Percentiles rank a stretch among this genome's conserved stretches.
These are phyloP conservation scores for Eristalinus aeneus DNA, from an alignment of 2,888 invertebrate species.

Conservation along the genomic window DNA sequence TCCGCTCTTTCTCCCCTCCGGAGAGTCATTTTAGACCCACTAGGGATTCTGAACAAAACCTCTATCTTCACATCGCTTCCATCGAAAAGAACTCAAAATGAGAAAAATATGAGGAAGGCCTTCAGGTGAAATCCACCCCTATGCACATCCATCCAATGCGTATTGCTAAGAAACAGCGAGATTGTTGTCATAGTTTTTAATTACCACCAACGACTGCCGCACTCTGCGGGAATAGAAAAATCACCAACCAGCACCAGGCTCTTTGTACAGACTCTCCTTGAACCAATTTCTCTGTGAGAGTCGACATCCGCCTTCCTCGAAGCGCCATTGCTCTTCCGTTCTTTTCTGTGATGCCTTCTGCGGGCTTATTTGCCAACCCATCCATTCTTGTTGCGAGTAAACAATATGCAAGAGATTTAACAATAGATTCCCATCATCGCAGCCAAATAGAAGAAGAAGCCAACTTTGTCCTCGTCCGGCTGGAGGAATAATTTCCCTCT, in stretches of 20 bases:
- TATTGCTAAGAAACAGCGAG: neutral
- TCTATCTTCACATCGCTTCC: neutral
- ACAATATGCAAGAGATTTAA: slow-evolving; percentile 24
- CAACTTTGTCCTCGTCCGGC: slow-evolving; percentile 5
- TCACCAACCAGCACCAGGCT: neutral
- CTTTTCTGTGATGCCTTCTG: neutral
- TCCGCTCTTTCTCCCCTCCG: neutral
- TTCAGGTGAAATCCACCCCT: neutral
- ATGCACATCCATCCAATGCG: neutral
- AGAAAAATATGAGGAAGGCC: neutral
- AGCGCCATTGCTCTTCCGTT: neutral
- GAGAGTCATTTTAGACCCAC: neutral
- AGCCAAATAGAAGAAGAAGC: slow-evolving; percentile 1
- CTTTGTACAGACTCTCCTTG: neutral
- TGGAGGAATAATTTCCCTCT: slow-evolving; percentile 1
- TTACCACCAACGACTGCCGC: neutral
- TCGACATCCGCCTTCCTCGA: neutral
- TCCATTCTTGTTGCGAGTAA: slow-evolving; percentile 2
- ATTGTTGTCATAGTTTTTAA: neutral
- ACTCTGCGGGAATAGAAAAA: neutral
- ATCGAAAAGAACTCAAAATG: neutral
- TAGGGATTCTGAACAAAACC: neutral
- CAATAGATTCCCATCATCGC: slow-evolving; percentile 15
- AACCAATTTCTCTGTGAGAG: neutral
- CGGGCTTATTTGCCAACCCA: neutral